These are phyloP conservation scores for Poecilia velifera DNA, from an alignment of 2,797 vertebrate species.

Conservation along the genomic window DNA sequence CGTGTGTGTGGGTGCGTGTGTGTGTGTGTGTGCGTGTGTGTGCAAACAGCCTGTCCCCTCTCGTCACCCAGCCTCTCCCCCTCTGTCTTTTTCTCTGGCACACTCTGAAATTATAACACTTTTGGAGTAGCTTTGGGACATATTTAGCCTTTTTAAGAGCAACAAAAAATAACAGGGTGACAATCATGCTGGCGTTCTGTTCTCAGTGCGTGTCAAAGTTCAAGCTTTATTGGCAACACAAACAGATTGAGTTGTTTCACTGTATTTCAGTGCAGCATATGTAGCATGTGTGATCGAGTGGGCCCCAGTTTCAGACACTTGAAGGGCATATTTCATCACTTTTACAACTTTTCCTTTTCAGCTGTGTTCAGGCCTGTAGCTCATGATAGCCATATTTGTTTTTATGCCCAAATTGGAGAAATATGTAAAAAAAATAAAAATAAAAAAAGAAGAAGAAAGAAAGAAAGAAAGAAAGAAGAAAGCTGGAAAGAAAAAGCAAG, in stretches of 20 bases:
- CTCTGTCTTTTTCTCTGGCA: conserved; percentile 45
- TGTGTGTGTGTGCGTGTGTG: conserved; percentile 41
- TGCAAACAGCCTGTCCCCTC: conserved; percentile 52
- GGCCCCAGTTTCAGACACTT: conserved; percentile 2
- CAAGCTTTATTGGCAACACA: conserved; percentile 50
- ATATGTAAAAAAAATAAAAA: neutral
- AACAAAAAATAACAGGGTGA: conserved; percentile 72
- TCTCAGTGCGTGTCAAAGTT: conserved; percentile 70
- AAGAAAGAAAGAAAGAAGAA: neutral
- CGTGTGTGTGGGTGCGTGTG: neutral
- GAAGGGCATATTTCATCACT: neutral
- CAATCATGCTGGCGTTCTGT: conserved; percentile 60
- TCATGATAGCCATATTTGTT: neutral
- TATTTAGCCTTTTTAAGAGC: conserved; percentile 66
- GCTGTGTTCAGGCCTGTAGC: neutral
- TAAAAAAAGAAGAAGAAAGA: neutral
- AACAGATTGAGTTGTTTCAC: conserved; percentile 29
- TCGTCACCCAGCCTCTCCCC: conserved; percentile 28
- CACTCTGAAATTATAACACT: conserved; percentile 75
- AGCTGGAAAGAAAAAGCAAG: neutral
- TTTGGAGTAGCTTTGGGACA: conserved; percentile 74
- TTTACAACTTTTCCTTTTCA: neutral
- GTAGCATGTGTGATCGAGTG: neutral
- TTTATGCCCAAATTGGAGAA: neutral
- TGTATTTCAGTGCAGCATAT: neutral